phyloP scores from a whole-genome alignment of 2,113 vertebrate species.

The Carassius carassius region DNA sequence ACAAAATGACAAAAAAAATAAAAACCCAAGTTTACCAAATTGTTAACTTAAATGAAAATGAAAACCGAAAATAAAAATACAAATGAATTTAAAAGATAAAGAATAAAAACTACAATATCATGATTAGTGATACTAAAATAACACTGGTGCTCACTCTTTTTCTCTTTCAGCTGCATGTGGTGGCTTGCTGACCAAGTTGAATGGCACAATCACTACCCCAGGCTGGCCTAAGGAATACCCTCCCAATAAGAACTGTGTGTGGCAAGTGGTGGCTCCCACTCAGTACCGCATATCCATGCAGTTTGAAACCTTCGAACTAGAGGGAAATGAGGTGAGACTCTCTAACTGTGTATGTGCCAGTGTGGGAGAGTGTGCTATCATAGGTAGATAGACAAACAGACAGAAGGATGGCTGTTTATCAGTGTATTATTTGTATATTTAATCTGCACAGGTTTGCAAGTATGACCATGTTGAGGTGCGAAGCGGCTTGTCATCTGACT shows the following conservation, averaged over 20 bases:
- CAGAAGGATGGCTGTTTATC: neutral
- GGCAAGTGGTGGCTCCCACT: slow-evolving; percentile 95
- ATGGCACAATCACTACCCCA: slow-evolving; percentile 95
- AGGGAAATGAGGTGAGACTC: slow-evolving; percentile 93
- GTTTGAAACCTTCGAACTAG: slow-evolving; percentile 96
- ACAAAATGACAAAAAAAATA: no score
- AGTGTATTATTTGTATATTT: neutral
- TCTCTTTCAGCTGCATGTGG: slow-evolving; percentile 88
- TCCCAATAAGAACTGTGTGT: slow-evolving; percentile 98
- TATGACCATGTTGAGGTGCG: slow-evolving; percentile 95
- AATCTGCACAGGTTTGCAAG: slow-evolving; percentile 87
- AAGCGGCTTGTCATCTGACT: slow-evolving; percentile 93
- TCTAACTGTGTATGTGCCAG: neutral
- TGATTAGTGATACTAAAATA: no score
- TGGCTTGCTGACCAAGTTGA: slow-evolving; percentile 92
- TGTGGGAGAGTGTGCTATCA: neutral
- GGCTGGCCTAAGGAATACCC: slow-evolving; percentile 99
- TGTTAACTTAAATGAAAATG: neutral
- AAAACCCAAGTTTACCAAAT: no score
- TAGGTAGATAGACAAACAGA: neutral
- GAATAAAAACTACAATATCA: no score
- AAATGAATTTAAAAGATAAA: neutral
- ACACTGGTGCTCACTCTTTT: neutral
- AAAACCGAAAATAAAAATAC: neutral
- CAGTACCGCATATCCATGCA: slow-evolving; percentile 99